phyloP scores from a whole-genome alignment of 2,797 vertebrate species.

The Trachops cirrhosus region DNA sequence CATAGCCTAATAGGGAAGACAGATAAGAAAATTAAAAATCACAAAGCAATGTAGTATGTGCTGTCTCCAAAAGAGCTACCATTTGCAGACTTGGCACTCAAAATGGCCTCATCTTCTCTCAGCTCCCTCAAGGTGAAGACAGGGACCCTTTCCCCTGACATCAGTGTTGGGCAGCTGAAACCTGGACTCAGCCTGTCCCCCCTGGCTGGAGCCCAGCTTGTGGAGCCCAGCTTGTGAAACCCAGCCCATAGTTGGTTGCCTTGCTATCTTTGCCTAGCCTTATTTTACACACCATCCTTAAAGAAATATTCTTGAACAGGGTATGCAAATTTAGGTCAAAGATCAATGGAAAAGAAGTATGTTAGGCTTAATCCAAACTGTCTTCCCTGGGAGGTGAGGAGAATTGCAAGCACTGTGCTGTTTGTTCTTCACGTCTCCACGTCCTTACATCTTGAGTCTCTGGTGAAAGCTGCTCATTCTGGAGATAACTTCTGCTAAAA shows the following conservation, averaged over 20 bases:
- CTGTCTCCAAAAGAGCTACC: background rate
- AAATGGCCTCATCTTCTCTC: background rate
- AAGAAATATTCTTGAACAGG: background rate
- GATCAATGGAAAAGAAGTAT: background rate
- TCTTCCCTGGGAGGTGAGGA: accelerated
- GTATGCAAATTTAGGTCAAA: background rate
- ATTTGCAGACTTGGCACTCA: no score
- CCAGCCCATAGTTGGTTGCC: background rate
- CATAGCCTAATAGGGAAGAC: background rate
- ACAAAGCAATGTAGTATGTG: accelerated
- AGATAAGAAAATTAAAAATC: background rate
- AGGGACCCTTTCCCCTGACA: background rate
- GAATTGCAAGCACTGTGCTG: background rate
- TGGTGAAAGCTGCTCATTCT: background rate
- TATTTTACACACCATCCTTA: background rate
- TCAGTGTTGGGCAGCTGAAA: no score
- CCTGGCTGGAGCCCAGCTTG: background rate
- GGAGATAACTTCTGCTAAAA: background rate
- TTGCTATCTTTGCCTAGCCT: background rate
- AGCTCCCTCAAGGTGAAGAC: background rate
- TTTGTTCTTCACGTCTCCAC: background rate
- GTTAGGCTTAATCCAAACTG: background rate
- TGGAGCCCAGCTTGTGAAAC: background rate
- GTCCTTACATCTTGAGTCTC: background rate
- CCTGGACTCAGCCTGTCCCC: background rate